A percentile compares a stretch with the other conserved stretches of the same genome.
These are phyloP conservation scores for Elephas maximus DNA, from an alignment of 2,113 vertebrate genomes.

Conservation along the genomic window DNA sequence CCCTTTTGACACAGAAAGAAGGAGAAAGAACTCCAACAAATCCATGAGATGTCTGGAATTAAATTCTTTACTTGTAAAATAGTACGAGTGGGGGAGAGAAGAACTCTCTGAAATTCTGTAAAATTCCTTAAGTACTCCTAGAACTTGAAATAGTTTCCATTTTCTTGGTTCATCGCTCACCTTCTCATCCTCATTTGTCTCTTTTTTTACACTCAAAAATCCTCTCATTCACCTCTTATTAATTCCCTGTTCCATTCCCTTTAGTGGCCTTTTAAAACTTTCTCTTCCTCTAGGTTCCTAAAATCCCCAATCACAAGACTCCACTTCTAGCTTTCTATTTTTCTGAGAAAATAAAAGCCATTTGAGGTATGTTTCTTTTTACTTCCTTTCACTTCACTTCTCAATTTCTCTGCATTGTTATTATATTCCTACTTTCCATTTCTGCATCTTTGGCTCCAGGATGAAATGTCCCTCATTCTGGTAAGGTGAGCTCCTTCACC, in stretches of 20 bases:
- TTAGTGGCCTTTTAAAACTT: slow-evolving; percentile 76
- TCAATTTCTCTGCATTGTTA: slow-evolving; percentile 43
- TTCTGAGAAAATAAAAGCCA: slow-evolving; percentile 76
- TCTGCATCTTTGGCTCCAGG: background rate
- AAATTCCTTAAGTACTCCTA: slow-evolving; percentile 25
- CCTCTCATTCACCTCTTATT: slow-evolving; percentile 36
- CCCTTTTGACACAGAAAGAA: slow-evolving; percentile 50
- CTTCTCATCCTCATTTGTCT: slow-evolving; percentile 37
- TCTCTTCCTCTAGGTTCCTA: slow-evolving; percentile 81
- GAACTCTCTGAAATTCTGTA: background rate
- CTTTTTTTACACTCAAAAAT: background rate
- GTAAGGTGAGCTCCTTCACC: background rate
- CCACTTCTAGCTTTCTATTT: slow-evolving; percentile 46
- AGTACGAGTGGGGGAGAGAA: background rate
- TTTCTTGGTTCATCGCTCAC: slow-evolving; percentile 65
- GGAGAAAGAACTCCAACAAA: slow-evolving; percentile 1
- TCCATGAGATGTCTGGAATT: slow-evolving; percentile 36
- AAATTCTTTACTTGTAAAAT: slow-evolving; percentile 57
- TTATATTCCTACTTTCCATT: slow-evolving; percentile 37
- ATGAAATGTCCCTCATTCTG: slow-evolving; percentile 27
- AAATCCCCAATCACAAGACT: slow-evolving; percentile 84
- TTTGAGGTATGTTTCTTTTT: slow-evolving; percentile 51
- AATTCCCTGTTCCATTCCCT: slow-evolving; percentile 63
- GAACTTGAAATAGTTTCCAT: slow-evolving; percentile 64
- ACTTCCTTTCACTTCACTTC: slow-evolving; percentile 71